phyloP scores from a whole-genome alignment of 2,797 vertebrate species.

The Schizopygopsis pylzovi region DNA sequence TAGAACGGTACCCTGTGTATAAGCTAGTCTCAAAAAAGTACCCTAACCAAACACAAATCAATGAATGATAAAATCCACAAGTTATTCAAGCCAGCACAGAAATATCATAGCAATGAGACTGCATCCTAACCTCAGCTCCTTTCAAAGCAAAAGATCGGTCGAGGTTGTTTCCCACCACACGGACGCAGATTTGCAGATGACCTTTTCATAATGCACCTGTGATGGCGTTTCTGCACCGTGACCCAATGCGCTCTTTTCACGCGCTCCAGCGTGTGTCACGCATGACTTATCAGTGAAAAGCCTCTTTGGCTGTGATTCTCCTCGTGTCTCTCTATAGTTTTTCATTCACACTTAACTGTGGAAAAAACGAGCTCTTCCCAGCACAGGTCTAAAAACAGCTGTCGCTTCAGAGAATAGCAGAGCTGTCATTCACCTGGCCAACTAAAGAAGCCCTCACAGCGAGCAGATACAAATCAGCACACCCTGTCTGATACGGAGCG shows the following conservation, averaged over 20 bases:
- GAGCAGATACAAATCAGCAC: constrained; percentile 43
- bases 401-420: constrained; percentile 12
- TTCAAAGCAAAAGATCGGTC: constrained; percentile 26
- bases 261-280: background rate
- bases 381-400: constrained; percentile 9
- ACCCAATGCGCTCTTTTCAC: constrained; percentile 6
- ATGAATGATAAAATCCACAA: background rate
- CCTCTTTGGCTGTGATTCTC: constrained; percentile 15
- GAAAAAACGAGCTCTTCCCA: background rate
- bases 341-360: constrained; percentile 17
- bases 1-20: background rate
- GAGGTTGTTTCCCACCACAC: constrained; percentile 18
- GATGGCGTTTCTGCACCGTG: background rate
- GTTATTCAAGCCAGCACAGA: background rate
- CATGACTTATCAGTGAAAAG: constrained; percentile 2
- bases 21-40: background rate
- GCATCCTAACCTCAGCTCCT: constrained; percentile 8
- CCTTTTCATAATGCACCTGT: constrained; percentile 37
- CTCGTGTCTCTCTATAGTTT: background rate
- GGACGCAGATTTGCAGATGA: constrained; percentile 42
- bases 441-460: constrained; percentile 38
- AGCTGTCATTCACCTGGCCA: constrained; percentile 40
- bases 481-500: constrained; percentile 29
- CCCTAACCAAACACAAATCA: background rate
- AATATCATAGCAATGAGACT: background rate